Percentiles rank a stretch among this genome's conserved stretches.
phyloP scores from a whole-genome alignment of 2,797 vertebrate species.

The Myotis planiceps region DNA sequence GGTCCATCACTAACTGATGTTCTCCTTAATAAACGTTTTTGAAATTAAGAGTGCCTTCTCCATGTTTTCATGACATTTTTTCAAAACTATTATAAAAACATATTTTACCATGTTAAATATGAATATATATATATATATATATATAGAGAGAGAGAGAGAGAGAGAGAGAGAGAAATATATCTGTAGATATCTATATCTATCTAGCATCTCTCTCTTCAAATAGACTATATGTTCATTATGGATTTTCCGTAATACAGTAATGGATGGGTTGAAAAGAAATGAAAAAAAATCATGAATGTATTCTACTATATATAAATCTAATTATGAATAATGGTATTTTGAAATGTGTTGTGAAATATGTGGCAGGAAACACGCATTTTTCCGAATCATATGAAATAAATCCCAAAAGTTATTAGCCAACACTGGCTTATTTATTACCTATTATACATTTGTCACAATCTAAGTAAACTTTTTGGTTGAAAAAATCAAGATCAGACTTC shows the following conservation, averaged over 20 bases:
- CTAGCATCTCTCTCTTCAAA: neutral
- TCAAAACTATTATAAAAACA: neutral
- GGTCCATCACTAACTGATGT: neutral
- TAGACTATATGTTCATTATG: neutral
- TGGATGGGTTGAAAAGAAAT: neutral
- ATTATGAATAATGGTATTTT: neutral
- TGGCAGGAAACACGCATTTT: neutral
- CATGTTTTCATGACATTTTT: neutral
- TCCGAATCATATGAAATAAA: neutral
- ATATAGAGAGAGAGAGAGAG: too few relatives aligned
- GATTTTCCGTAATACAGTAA: neutral
- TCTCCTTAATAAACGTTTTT: neutral
- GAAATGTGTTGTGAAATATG: neutral
- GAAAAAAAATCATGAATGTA: neutral
- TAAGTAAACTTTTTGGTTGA: neutral
- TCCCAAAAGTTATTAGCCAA: neutral
- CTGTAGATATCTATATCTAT: neutral
- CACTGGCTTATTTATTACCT: neutral
- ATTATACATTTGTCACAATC: neutral
- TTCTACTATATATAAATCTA: neutral
- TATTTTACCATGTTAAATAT: neutral
- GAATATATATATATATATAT: neutral
- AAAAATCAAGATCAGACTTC: neutral
- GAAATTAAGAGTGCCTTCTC: neutral
- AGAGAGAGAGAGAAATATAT: too few relatives aligned